Percentiles rank a stretch among this genome's conserved stretches.
phyloP scores from a whole-genome alignment of 2,797 vertebrate species.

The Aplochiton taeniatus region DNA sequence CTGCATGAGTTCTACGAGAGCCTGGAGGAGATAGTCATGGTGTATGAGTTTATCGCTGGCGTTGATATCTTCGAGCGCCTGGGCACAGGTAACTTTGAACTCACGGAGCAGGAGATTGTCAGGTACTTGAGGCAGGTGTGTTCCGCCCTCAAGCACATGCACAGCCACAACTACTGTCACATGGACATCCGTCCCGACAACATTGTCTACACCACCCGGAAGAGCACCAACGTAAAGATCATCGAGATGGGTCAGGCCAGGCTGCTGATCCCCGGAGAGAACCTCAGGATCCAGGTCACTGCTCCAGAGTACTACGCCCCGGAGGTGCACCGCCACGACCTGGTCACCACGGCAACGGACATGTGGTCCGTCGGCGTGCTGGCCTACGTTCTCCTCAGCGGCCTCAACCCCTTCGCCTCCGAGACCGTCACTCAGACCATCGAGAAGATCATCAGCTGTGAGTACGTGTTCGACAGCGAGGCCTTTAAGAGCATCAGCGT shows the following conservation, averaged over 20 bases:
- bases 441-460: conserved; percentile 92
- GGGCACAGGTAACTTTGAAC: conserved; percentile 88
- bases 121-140: conserved; percentile 92
- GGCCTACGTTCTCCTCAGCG: conserved; percentile 91
- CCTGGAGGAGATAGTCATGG: conserved; percentile 95
- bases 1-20: conserved; percentile 98
- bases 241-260: conserved; percentile 98
- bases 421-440: conserved; percentile 93
- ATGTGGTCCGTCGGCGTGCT: conserved; percentile 98
- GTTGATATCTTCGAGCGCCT: conserved; percentile 98
- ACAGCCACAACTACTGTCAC: conserved; percentile 87
- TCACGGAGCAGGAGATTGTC: conserved; percentile 94
- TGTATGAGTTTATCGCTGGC: conserved; percentile 97
- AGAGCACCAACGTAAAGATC: conserved; percentile 88
- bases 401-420: conserved; percentile 94
- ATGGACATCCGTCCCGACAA: conserved; percentile 97
- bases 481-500: conserved; percentile 92
- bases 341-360: conserved; percentile 91
- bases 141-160: conserved; percentile 87
- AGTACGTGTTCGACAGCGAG: conserved; percentile 94
- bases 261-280: conserved; percentile 92
- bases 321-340: conserved; percentile 92
- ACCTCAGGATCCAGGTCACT: conserved; percentile 91
- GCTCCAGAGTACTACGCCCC: conserved; percentile 94
- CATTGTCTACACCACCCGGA: conserved; percentile 92